Conservation (phyloP, 64 coral and sea anemone genomes). For the Montipora sp. region DNA sequence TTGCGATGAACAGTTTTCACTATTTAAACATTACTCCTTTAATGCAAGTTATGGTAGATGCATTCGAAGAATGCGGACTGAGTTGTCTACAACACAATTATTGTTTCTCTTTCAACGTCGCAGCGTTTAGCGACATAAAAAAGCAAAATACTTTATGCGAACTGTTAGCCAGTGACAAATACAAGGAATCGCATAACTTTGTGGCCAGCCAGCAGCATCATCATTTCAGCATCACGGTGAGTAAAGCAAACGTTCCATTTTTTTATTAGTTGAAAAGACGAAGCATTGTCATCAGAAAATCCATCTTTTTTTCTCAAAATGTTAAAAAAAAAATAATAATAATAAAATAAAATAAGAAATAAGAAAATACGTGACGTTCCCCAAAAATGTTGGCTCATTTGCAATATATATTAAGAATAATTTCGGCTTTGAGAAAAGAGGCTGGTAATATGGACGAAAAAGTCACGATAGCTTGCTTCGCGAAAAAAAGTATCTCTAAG, state of each 20-base stretch:
- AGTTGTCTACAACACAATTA: background rate
- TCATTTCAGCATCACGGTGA: constrained; percentile 12
- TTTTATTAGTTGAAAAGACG: no score
- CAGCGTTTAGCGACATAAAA: background rate
- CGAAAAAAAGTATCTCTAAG: no score
- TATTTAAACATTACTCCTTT: background rate
- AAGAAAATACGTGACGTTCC: no score
- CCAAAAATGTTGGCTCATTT: no score
- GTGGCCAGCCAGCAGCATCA: background rate
- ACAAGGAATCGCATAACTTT: background rate
- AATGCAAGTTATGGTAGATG: background rate
- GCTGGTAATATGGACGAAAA: no score
- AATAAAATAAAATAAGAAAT: no score
- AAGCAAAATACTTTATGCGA: background rate
- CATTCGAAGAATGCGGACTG: background rate
- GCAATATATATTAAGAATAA: no score
- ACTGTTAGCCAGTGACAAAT: constrained; percentile 1
- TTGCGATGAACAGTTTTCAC: background rate
- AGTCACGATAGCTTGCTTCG: no score
- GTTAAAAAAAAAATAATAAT: no score
- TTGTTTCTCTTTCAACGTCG: background rate
- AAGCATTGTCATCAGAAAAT: no score
- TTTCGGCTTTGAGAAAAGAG: no score
- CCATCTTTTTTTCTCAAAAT: no score
- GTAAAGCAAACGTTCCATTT: background rate